A percentile compares a stretch with the other conserved stretches of the same genome.
These are phyloP conservation scores for Paracanthobrama guichenoti DNA, from an alignment of 2,113 vertebrate species.

Conservation along the genomic window DNA sequence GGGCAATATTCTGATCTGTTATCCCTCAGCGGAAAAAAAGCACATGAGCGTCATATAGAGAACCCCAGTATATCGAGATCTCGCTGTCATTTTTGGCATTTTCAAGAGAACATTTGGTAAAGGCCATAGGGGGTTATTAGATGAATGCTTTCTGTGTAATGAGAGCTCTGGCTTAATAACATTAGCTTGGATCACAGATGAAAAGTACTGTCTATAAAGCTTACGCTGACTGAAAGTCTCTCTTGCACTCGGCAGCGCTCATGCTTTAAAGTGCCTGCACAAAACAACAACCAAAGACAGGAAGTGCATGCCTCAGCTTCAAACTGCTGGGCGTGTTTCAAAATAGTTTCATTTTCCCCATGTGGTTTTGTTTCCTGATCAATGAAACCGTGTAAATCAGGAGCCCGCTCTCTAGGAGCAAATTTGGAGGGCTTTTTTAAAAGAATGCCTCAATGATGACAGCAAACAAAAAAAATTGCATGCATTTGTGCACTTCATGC, in stretches of 20 bases:
- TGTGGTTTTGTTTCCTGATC: background rate
- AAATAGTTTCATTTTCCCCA: slow-evolving; percentile 1
- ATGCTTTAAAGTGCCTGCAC: slow-evolving; percentile 9
- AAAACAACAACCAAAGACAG: slow-evolving; percentile 31
- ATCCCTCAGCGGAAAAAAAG: slow-evolving; percentile 51
- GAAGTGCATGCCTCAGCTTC: slow-evolving; percentile 35
- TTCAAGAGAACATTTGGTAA: slow-evolving; percentile 67
- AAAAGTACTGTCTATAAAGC: slow-evolving; percentile 63
- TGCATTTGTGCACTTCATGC: background rate
- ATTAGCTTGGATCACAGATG: slow-evolving; percentile 76
- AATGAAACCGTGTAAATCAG: background rate
- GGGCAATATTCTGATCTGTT: slow-evolving; percentile 48
- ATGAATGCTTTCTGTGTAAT: slow-evolving; percentile 68
- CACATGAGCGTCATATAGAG: slow-evolving; percentile 59
- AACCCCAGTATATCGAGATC: slow-evolving; percentile 50
- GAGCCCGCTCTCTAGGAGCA: background rate
- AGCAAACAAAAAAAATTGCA: background rate
- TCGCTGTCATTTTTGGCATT: slow-evolving; percentile 62
- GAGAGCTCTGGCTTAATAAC: slow-evolving; percentile 75
- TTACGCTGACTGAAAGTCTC: slow-evolving; percentile 43
- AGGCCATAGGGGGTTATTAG: slow-evolving; percentile 68
- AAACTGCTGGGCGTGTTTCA: slow-evolving; percentile 25
- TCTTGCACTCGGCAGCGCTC: slow-evolving; percentile 1
- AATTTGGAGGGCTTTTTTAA: background rate
- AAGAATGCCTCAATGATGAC: background rate